Evolutionary conservation across 1,140 invertebrate genomes (phyloP).

Genomic region (Heliconius eleuchia): DNA sequence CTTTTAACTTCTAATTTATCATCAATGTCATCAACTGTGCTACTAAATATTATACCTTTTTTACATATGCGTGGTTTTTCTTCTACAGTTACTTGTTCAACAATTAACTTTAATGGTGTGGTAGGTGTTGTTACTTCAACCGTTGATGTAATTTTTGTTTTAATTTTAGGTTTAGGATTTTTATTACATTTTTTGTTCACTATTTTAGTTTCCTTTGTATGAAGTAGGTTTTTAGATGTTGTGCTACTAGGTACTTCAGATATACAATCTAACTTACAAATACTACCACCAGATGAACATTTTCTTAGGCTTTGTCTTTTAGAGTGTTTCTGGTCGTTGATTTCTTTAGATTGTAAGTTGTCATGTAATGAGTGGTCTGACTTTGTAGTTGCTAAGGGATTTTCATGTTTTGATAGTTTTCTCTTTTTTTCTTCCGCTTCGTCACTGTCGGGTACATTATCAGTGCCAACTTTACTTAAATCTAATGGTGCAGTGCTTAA

Average conservation of each 20-base stretch:
- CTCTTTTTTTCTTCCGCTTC: conserved; percentile 41
- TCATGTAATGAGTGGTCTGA: conserved; percentile 76
- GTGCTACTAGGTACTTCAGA: conserved; percentile 69
- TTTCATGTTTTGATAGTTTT: conserved; percentile 49
- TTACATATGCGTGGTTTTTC: conserved; percentile 63
- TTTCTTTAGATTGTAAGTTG: conserved; percentile 49
- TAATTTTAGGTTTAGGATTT: conserved; percentile 66
- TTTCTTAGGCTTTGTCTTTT: conserved; percentile 74
- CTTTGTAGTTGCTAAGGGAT: conserved; percentile 71
- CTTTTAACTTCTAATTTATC: neutral
- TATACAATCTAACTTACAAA: conserved; percentile 73
- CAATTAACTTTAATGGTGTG: conserved; percentile 78
- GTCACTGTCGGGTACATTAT: conserved; percentile 35
- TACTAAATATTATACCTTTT: conserved; percentile 67
- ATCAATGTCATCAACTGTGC: conserved; percentile 46
- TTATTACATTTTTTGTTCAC: conserved; percentile 50
- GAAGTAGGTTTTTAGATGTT: conserved; percentile 41
- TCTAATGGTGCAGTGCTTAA: conserved; percentile 75
- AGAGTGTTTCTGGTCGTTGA: conserved; percentile 48
- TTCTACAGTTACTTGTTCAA: conserved; percentile 81
- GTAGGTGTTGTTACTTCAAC: conserved; percentile 74
- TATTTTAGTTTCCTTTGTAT: conserved; percentile 49
- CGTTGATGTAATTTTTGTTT: conserved; percentile 79
- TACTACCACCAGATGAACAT: conserved; percentile 70
- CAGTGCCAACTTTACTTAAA: conserved; percentile 74